phyloP scores from a whole-genome alignment of 2,797 vertebrate genomes.

The Alfaro cultratus region DNA sequence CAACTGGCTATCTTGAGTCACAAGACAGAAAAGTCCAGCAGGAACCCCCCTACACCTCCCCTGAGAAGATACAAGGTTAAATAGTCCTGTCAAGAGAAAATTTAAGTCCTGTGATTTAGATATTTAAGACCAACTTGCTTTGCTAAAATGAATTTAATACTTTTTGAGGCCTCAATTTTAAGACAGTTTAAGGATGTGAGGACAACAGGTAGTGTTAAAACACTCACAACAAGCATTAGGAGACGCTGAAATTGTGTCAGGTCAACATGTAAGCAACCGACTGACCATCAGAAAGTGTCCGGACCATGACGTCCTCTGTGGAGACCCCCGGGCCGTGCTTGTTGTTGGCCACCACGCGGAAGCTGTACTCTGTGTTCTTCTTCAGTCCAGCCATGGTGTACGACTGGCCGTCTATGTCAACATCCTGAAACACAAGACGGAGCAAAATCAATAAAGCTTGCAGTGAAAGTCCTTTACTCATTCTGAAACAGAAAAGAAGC shows the following conservation, averaged over 20 bases:
- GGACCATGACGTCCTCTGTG: constrained; percentile 88
- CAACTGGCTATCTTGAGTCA: too few relatives aligned
- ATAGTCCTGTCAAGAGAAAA: too few relatives aligned
- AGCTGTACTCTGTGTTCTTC: constrained; percentile 94
- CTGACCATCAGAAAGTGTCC: constrained; percentile 93
- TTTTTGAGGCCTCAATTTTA: too few relatives aligned
- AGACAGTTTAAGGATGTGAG: too few relatives aligned
- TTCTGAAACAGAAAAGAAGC: background rate
- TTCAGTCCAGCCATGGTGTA: constrained; percentile 88
- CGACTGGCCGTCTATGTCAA: constrained; percentile 86
- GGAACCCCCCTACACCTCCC: too few relatives aligned
- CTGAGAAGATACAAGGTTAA: too few relatives aligned
- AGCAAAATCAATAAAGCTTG: background rate
- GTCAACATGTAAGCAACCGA: constrained; percentile 1
- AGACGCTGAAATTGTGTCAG: background rate
- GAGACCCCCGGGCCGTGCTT: constrained; percentile 96
- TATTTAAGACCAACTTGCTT: too few relatives aligned
- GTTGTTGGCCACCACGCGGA: constrained; percentile 96
- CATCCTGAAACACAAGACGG: constrained; percentile 79
- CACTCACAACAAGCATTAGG: background rate
- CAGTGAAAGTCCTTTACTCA: background rate
- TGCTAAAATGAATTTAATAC: too few relatives aligned
- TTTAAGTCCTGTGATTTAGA: too few relatives aligned
- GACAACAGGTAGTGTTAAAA: too few relatives aligned
- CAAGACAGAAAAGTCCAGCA: too few relatives aligned